Evolutionary conservation across 2,797 vertebrate species (phyloP), one percentile per base, ranked within the genome.

Genomic region (Cryptoblepharus egeriae): DNA sequence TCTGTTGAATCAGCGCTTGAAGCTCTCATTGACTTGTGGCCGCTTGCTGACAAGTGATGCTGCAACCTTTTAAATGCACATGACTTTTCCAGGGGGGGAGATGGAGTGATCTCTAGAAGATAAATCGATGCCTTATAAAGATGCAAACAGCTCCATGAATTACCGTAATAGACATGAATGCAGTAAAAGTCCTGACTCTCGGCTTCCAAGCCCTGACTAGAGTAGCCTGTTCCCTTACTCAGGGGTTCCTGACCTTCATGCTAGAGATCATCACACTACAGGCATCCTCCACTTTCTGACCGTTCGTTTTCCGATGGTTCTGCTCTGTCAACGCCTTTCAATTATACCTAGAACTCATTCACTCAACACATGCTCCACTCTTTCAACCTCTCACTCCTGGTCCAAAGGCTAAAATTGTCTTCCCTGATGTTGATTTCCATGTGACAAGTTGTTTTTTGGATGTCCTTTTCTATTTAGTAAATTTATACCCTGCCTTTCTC

Each of bases 231-330:
- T 8, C 71, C 76, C 79, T 83, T 58, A 1, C 61, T 83, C 63
- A n/a, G n/a, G 45, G 45, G 7, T 49, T 1, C 4, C 78, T 57
- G 75, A 76, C 76, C 81, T 88, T 39, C 64, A 77, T 84, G 76
- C 42, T 65, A 83, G 28, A 85, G 28, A 85, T 71, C 65, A 85
- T 49, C 58, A 64, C 20, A 79, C 77, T 26, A n/a, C n/a, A n/a
- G n/a, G n/a, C n/a, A n/a, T n/a, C n/a, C n/a, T n/a, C n/a, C n/a
- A n/a, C n/a, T n/a, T n/a, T n/a, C n/a, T n/a, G n/a, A n/a, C n/a
- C n/a, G n/a, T n/a, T n/a, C n/a, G n/a, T n/a, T n/a, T n/a, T n/a
- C n/a, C n/a, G n/a, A n/a, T n/a, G n/a, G n/a, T n/a, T n/a, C n/a
- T n/a, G n/a, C n/a, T n/a, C n/a, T n/a, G n/a, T n/a, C n/a, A n/a